Percentiles rank a stretch among this genome's conserved stretches.
These are phyloP conservation scores for Lepidiolamprologus cunningtoni DNA, from an alignment of 2,113 vertebrate genomes.

Conservation along the genomic window DNA sequence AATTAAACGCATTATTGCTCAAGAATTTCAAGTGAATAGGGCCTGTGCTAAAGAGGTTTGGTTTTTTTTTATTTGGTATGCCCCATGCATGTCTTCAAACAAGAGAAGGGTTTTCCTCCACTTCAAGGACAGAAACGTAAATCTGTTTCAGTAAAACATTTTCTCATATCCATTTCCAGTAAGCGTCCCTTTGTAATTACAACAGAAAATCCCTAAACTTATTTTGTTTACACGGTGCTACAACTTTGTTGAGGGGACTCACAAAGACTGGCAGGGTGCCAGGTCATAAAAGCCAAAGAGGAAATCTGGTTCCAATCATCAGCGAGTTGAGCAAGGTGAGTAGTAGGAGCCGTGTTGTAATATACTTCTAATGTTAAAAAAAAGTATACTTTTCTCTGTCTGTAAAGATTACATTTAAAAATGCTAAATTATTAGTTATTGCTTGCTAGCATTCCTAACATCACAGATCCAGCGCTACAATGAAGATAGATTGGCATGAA, in stretches of 20 bases:
- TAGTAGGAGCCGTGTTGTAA: background rate
- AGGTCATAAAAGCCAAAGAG: conserved; percentile 71
- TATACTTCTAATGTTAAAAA: background rate
- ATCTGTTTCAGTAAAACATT: background rate
- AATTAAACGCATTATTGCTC: background rate
- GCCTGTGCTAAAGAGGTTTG: background rate
- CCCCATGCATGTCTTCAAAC: background rate
- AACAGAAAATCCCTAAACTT: background rate
- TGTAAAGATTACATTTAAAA: background rate
- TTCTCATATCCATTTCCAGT: background rate
- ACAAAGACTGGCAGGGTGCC: conserved; percentile 72
- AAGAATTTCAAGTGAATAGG: background rate
- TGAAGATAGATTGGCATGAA: conserved; percentile 88
- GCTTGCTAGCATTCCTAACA: conserved; percentile 79
- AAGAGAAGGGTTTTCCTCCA: background rate
- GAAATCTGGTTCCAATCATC: conserved; percentile 80
- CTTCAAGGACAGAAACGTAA: background rate
- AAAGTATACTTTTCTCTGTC: background rate
- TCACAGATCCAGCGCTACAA: conserved; percentile 68
- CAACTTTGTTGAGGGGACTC: background rate
- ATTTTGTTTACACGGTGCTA: background rate
- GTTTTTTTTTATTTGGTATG: accelerated
- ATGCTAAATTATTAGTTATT: background rate
- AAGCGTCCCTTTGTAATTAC: background rate
- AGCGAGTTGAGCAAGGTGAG: conserved; percentile 82